Percentiles rank a stretch among this genome's conserved stretches.
phyloP scores from a whole-genome alignment of 2,797 vertebrate species.

The Acrossocheilus fasciatus region DNA sequence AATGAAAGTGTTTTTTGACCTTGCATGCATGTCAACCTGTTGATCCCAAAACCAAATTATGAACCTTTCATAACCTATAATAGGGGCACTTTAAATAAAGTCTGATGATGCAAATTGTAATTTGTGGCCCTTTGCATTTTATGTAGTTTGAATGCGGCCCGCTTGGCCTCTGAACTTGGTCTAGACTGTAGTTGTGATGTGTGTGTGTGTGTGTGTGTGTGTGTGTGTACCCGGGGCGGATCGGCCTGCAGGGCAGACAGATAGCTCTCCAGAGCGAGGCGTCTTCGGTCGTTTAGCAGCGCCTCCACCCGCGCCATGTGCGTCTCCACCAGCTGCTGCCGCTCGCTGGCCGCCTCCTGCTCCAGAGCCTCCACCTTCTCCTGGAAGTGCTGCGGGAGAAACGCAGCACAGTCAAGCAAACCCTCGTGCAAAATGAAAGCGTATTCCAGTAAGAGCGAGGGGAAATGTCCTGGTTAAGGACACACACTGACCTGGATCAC shows the following conservation, averaged over 20 bases:
- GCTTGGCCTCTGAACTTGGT: too few species aligned
- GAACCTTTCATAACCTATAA: too few species aligned
- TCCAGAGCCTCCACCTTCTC: conserved; percentile 97
- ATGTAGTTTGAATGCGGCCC: too few species aligned
- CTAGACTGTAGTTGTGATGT: too few species aligned
- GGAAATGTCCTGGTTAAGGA: background rate
- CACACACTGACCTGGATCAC: conserved; percentile 90
- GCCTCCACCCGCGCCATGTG: conserved; percentile 98
- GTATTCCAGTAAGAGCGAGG: background rate
- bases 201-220: background rate
- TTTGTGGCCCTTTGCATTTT: too few species aligned
- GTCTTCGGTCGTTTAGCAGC: conserved; percentile 93
- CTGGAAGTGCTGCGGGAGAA: conserved; percentile 89
- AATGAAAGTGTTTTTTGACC: too few species aligned
- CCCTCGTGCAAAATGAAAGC: background rate
- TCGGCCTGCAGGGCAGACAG: conserved; percentile 93
- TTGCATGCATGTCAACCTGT: too few species aligned
- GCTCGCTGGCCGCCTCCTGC: conserved; percentile 94
- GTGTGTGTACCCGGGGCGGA: conserved; percentile 82
- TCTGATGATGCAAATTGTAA: too few species aligned
- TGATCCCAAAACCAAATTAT: too few species aligned
- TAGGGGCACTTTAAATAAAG: too few species aligned
- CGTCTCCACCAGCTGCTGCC: conserved; percentile 96
- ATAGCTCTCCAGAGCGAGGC: conserved; percentile 95
- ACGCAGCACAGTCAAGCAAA: background rate